Conservation (phyloP, 2,113 vertebrate genomes). For the Orthonyx spaldingii region DNA sequence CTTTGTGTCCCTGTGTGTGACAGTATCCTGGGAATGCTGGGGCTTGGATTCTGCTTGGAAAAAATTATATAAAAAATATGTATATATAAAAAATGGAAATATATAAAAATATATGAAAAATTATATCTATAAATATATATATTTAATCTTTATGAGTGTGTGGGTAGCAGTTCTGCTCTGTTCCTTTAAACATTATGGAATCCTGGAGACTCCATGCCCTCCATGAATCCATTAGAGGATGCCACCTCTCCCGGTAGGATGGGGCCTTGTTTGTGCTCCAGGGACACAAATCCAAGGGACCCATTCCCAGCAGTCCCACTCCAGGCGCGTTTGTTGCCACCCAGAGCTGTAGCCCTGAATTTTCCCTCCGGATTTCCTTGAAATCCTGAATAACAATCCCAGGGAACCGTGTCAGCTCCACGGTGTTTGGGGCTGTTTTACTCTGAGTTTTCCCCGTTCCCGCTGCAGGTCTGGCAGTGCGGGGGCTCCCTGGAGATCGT, state of each 20-base stretch:
- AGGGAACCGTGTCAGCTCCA: too few species aligned
- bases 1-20: background rate
- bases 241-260: fast-evolving
- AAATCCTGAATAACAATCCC: background rate
- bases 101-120: too few species aligned
- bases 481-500: slow-evolving; percentile 94
- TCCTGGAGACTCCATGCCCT: background rate
- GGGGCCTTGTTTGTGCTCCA: too few species aligned
- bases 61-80: background rate
- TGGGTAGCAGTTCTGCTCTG: background rate
- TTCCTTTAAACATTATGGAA: background rate
- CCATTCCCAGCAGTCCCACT: background rate
- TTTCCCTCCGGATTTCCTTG: background rate
- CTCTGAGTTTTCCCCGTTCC: too few species aligned
- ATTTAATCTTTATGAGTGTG: background rate
- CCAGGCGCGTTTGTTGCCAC: too few species aligned
- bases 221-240: fast-evolving
- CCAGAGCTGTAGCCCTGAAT: background rate
- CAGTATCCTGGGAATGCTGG: background rate
- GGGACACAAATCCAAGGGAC: background rate
- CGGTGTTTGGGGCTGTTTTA: too few species aligned
- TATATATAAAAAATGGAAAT: background rate
- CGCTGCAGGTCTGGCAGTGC: slow-evolving; percentile 91
- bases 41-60: background rate
- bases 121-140: too few species aligned